Evolutionary conservation across 2,797 vertebrate species (phyloP).

Genomic region (Pseudochirops corinnae): DNA sequence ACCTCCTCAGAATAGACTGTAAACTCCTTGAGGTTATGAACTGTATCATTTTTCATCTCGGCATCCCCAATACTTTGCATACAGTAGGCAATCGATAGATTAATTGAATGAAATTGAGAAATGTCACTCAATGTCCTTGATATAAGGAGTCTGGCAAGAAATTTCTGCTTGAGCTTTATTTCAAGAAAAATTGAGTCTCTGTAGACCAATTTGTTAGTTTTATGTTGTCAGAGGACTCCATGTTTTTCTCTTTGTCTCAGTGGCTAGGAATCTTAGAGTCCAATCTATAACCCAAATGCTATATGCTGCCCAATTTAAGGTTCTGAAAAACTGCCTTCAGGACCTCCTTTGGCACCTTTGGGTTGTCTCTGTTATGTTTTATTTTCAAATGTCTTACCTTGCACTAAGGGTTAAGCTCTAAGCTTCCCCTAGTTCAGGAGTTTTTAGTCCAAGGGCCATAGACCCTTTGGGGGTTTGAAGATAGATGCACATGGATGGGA

Average conservation of each 20-base stretch:
- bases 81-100: background rate
- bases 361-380: background rate
- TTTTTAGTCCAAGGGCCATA: background rate
- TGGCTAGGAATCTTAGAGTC: background rate
- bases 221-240: background rate
- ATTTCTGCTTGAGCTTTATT: background rate
- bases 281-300: background rate
- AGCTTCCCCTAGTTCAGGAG: background rate
- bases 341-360: background rate
- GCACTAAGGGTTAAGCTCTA: background rate
- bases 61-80: background rate
- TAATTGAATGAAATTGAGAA: background rate
- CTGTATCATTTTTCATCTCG: background rate
- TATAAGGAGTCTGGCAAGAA: background rate
- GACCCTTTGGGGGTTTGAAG: background rate
- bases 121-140: background rate
- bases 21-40: background rate
- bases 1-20: background rate
- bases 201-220: background rate
- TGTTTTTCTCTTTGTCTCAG: background rate
- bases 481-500: background rate
- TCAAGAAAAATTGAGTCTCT: background rate
- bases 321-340: background rate
- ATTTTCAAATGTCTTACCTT: background rate
- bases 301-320: background rate